Evolutionary conservation across 2,113 vertebrate species (phyloP).

Genomic region (Oxygymnocypris stewartii): DNA sequence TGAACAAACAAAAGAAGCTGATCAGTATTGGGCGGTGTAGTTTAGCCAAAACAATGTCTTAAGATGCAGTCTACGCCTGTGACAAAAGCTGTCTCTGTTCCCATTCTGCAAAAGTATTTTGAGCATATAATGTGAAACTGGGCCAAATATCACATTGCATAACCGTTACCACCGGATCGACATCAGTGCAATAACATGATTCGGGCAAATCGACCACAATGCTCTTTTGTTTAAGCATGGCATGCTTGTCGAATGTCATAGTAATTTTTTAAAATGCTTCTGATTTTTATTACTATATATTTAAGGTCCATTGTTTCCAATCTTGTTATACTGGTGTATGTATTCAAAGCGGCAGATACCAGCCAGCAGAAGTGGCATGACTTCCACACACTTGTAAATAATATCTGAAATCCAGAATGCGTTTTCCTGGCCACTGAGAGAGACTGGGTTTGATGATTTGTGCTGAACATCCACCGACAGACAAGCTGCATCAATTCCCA

Average conservation of each 20-base stretch:
- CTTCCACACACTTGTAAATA: conserved; percentile 10
- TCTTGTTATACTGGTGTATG: too few species aligned
- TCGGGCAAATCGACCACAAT: neutral
- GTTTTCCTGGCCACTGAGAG: neutral
- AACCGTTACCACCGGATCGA: neutral
- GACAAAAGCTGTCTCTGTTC: neutral
- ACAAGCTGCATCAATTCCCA: conserved; percentile 38
- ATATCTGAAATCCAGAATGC: neutral
- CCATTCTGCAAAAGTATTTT: neutral
- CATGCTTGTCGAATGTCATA: too few species aligned
- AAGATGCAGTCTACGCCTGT: neutral
- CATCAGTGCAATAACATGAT: neutral
- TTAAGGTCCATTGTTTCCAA: too few species aligned
- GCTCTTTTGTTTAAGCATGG: too few species aligned
- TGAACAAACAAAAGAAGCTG: neutral
- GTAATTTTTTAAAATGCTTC: too few species aligned
- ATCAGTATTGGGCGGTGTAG: neutral
- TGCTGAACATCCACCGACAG: conserved; percentile 32
- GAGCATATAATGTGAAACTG: neutral
- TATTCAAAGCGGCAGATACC: neutral
- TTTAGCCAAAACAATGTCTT: neutral
- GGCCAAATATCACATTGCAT: neutral
- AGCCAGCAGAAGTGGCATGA: neutral
- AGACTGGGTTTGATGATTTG: conserved; percentile 33
- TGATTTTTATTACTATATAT: too few species aligned